Evolutionary conservation across 1,140 invertebrate genomes (phyloP).

Genomic region (Cotesia glomerata): DNA sequence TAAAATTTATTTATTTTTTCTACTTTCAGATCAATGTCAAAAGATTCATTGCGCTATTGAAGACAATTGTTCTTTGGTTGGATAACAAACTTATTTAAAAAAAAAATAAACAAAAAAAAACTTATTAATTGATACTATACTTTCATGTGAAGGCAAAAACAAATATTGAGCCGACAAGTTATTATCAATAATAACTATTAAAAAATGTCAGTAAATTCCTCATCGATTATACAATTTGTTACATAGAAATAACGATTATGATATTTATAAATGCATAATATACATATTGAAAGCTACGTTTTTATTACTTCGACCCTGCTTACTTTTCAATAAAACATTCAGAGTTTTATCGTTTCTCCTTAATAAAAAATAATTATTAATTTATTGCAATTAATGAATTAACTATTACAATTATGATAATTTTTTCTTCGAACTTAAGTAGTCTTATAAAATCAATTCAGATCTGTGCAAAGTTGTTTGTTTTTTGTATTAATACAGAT

Average conservation of each 20-base stretch:
- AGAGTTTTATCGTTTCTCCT: neutral
- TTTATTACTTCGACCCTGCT: neutral
- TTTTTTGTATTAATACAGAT: neutral
- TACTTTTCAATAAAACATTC: neutral
- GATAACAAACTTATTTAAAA: too few species aligned
- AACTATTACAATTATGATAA: too few species aligned
- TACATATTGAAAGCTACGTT: neutral
- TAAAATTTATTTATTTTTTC: neutral
- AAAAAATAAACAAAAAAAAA: too few species aligned
- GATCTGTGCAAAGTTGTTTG: neutral
- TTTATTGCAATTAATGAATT: too few species aligned
- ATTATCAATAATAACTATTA: slow-evolving; percentile 1
- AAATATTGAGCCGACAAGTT: slow-evolving; percentile 1
- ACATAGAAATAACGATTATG: neutral
- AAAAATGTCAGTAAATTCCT: neutral
- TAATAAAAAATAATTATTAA: too few species aligned
- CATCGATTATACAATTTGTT: slow-evolving; percentile 4
- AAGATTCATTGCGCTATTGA: too few species aligned
- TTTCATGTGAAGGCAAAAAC: neutral
- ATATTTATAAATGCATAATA: neutral
- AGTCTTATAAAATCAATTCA: too few species aligned
- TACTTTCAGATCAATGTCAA: neutral
- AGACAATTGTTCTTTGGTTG: too few species aligned
- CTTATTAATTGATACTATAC: too few species aligned
- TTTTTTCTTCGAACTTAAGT: too few species aligned